Conservation (phyloP, 2,797 vertebrate species). For the Sorex maritimensis region DNA sequence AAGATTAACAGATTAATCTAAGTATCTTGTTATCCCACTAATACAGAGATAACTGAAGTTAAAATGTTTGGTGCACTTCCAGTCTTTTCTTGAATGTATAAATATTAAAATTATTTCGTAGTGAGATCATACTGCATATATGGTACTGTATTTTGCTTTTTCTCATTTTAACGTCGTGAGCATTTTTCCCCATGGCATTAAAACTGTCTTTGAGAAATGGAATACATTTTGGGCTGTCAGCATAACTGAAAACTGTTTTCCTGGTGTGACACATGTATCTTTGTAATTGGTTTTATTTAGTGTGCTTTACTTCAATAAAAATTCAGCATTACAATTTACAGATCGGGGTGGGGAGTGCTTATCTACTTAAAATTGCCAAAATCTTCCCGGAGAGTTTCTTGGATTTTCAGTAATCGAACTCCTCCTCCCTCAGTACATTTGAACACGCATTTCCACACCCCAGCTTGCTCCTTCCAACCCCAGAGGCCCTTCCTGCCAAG, state of each 20-base stretch:
- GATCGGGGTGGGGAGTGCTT: conserved; percentile 85
- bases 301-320: conserved; percentile 87
- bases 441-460: conserved; percentile 43
- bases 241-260: conserved; percentile 85
- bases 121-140: conserved; percentile 82
- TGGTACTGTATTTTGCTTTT: conserved; percentile 83
- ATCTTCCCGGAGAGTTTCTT: conserved; percentile 69
- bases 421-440: conserved; percentile 33
- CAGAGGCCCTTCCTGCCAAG: conserved; percentile 59
- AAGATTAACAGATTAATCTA: conserved; percentile 58
- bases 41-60: conserved; percentile 68
- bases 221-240: conserved; percentile 84
- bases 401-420: conserved; percentile 32
- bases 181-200: conserved; percentile 80
- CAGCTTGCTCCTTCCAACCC: conserved; percentile 52
- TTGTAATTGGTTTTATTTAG: conserved; percentile 86
- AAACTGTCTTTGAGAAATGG: conserved; percentile 85
- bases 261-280: conserved; percentile 84
- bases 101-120: conserved; percentile 81
- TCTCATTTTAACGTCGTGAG: conserved; percentile 77
- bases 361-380: conserved; percentile 82
- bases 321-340: conserved; percentile 82
- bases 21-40: conserved; percentile 70
- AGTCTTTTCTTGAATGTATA: conserved; percentile 83
- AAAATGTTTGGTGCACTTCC: conserved; percentile 82